A percentile compares a stretch with the other conserved stretches of the same genome.
Conservation (phyloP, 1,140 invertebrate species). For the Delia radicum region DNA sequence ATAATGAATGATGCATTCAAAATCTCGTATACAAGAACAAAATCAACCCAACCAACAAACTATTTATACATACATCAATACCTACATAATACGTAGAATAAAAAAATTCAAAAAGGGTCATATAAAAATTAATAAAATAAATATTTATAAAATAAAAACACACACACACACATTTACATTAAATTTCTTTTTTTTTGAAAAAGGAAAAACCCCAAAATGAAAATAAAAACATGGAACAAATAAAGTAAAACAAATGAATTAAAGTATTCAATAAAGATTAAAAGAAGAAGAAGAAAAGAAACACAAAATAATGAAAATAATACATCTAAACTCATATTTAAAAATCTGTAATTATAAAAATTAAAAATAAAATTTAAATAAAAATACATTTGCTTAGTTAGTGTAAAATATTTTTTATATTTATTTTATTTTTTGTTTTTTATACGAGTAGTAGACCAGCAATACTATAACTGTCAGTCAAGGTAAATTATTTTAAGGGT, state of each 20-base stretch:
- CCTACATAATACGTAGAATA: background rate
- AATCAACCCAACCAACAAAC: too few relatives aligned
- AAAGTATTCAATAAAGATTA: slow-evolving; percentile 10
- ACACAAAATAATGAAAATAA: slow-evolving; percentile 25
- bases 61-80: background rate
- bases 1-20: background rate
- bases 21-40: background rate
- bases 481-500: too few relatives aligned
- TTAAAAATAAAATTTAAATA: slow-evolving; percentile 31
- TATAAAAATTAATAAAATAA: too few relatives aligned
- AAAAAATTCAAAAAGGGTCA: background rate
- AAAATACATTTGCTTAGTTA: slow-evolving; percentile 34
- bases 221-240: slow-evolving; percentile 25
- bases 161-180: background rate
- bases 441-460: too few relatives aligned
- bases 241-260: slow-evolving; percentile 19
- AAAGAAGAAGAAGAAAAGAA: slow-evolving; percentile 19
- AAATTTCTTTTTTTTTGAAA: slow-evolving; percentile 4
- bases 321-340: slow-evolving; percentile 28
- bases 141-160: background rate
- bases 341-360: slow-evolving; percentile 33
- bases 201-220: slow-evolving; percentile 23
- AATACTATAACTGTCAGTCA: too few relatives aligned
- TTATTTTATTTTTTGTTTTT: slow-evolving; percentile 16
- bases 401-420: slow-evolving; percentile 27